Percentiles rank a stretch among this genome's conserved stretches.
Evolutionary conservation across 2,113 vertebrate species (phyloP).

Genomic region (Cyprinodon tularosa): DNA sequence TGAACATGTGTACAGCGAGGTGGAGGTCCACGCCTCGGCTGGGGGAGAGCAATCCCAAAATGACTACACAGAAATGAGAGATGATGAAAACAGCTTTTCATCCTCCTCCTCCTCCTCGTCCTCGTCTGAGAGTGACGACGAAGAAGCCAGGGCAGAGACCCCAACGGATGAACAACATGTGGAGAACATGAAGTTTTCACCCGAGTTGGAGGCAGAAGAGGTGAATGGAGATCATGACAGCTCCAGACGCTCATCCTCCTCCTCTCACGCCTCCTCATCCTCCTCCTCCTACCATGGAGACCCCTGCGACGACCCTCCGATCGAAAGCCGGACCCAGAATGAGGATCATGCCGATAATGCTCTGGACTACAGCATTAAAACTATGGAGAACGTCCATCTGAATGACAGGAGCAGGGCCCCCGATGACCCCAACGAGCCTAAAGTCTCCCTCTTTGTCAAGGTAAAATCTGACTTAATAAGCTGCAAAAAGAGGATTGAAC

Average conservation of each 20-base stretch:
- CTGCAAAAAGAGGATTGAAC: background rate
- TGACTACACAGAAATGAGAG: slow-evolving; percentile 63
- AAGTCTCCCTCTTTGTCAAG: slow-evolving; percentile 75
- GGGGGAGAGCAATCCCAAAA: slow-evolving; percentile 41
- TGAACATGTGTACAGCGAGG: slow-evolving; percentile 51
- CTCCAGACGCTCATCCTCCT: slow-evolving; percentile 64
- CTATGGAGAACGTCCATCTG: slow-evolving; percentile 39
- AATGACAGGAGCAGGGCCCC: slow-evolving; percentile 49
- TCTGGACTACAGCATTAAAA: slow-evolving; percentile 64
- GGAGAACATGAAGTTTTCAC: background rate
- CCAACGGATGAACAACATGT: background rate
- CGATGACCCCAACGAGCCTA: slow-evolving; percentile 55
- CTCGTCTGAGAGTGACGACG: slow-evolving; percentile 63
- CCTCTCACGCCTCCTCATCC: slow-evolving; percentile 51
- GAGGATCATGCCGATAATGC: slow-evolving; percentile 50
- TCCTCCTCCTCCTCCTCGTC: slow-evolving; percentile 55
- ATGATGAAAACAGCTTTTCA: background rate
- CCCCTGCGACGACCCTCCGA: slow-evolving; percentile 55
- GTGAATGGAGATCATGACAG: slow-evolving; percentile 20
- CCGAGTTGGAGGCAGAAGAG: slow-evolving; percentile 4
- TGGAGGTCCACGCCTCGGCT: slow-evolving; percentile 38
- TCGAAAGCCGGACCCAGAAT: background rate
- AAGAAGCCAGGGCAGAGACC: background rate
- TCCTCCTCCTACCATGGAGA: slow-evolving; percentile 47
- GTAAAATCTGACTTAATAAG: slow-evolving; percentile 48